Percentiles rank a stretch among this genome's conserved stretches.
Conservation (phyloP, 2,797 vertebrate genomes). For the Lophotriccus pileatus region DNA sequence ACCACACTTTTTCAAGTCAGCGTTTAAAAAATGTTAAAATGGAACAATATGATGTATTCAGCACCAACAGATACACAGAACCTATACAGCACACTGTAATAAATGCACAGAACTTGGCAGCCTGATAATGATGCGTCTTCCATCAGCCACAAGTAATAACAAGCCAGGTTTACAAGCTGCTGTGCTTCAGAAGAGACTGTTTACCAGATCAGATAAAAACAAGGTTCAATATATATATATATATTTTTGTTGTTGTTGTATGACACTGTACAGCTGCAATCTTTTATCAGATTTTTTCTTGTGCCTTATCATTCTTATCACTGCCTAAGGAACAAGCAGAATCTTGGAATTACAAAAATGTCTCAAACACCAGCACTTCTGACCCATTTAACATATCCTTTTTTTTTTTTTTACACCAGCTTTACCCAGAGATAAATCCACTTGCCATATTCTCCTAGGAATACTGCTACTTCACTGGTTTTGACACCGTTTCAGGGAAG, state of each 20-base stretch:
- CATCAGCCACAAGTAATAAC: background rate
- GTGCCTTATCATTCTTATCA: background rate
- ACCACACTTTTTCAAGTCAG: background rate
- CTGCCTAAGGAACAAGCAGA: background rate
- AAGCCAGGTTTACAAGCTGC: background rate
- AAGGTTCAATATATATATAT: background rate
- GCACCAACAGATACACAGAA: background rate
- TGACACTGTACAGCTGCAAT: background rate
- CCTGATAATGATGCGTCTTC: background rate
- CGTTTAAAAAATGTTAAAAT: background rate
- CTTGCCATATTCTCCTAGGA: background rate
- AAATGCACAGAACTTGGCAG: background rate
- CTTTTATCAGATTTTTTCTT: background rate
- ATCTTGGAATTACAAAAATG: background rate
- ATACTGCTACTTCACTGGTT: background rate
- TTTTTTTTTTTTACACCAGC: background rate
- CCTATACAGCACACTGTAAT: background rate
- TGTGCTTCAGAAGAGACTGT: background rate
- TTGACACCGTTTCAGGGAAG: background rate
- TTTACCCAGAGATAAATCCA: slow-evolving; percentile 12
- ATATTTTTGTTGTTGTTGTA: background rate
- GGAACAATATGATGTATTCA: background rate
- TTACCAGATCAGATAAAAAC: slow-evolving; percentile 18
- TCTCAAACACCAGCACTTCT: background rate
- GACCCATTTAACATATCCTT: background rate